Conservation (phyloP, 2,113 vertebrate genomes). For the Centropus unirufus region DNA sequence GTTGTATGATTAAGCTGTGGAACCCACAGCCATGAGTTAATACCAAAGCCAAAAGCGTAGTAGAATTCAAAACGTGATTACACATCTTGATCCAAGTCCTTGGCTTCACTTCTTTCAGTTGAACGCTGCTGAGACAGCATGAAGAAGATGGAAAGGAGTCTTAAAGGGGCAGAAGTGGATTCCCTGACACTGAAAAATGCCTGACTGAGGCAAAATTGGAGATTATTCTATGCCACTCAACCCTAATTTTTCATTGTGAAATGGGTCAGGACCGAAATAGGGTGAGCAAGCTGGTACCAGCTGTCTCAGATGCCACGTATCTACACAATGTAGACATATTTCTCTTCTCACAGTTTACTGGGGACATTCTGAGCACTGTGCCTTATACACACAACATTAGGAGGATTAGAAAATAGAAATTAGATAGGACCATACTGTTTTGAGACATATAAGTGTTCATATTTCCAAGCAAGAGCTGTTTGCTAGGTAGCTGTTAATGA, state of each 20-base stretch:
- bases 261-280: background rate
- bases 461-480: background rate
- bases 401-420: background rate
- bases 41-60: background rate
- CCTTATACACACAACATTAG: background rate
- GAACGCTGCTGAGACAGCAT: slow-evolving; percentile 16
- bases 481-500: background rate
- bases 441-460: background rate
- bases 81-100: slow-evolving; percentile 7
- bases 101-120: slow-evolving; percentile 32
- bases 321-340: background rate
- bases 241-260: background rate
- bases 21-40: background rate
- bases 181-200: background rate
- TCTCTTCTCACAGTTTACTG: background rate
- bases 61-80: slow-evolving; percentile 30
- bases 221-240: background rate
- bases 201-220: background rate
- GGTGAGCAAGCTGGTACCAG: background rate
- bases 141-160: background rate
- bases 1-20: slow-evolving; percentile 9
- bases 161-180: slow-evolving; percentile 20
- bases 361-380: background rate
- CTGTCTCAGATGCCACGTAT: background rate
- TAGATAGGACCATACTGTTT: background rate